Evolutionary conservation across 2,888 invertebrate species (phyloP).

Genomic region (Desoria tigrina): DNA sequence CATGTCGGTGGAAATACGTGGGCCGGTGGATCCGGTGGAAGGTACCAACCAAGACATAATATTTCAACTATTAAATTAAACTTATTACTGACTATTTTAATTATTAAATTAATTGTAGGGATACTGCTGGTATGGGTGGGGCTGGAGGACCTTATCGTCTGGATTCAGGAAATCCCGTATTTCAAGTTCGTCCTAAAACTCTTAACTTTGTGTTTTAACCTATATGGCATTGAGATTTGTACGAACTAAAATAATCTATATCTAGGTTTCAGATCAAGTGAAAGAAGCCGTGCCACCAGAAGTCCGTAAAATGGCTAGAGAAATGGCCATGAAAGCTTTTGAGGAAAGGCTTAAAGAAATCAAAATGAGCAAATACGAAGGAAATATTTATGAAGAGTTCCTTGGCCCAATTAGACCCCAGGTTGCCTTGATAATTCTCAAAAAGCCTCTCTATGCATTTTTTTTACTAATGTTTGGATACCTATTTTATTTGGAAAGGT

Average conservation of each 20-base stretch:
- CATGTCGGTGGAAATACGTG: constrained; percentile 78
- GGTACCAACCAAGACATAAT: constrained; percentile 15
- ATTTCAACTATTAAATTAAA: constrained; percentile 1
- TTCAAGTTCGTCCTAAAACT: constrained; percentile 64
- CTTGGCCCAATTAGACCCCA: constrained; percentile 75
- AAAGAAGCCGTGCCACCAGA: constrained; percentile 88
- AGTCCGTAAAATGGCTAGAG: constrained; percentile 82
- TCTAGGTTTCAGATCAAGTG: constrained; percentile 77
- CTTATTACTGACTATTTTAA: background rate
- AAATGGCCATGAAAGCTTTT: constrained; percentile 89
- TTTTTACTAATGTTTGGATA: too few relatives aligned
- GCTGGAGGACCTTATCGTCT: constrained; percentile 93
- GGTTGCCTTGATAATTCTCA: too few relatives aligned
- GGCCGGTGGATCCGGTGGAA: constrained; percentile 50
- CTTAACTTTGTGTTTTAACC: background rate
- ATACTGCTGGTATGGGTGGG: constrained; percentile 83
- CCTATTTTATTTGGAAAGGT: constrained; percentile 62
- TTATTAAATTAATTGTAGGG: constrained; percentile 21
- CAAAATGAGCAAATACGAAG: constrained; percentile 92
- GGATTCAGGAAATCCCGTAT: constrained; percentile 89
- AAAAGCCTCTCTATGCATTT: too few relatives aligned
- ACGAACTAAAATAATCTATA: too few relatives aligned
- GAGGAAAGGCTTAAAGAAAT: constrained; percentile 85
- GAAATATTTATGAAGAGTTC: constrained; percentile 80
- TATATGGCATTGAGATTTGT: background rate